phyloP scores from a whole-genome alignment of 2,888 invertebrate species.

The Agrilus biguttatus region DNA sequence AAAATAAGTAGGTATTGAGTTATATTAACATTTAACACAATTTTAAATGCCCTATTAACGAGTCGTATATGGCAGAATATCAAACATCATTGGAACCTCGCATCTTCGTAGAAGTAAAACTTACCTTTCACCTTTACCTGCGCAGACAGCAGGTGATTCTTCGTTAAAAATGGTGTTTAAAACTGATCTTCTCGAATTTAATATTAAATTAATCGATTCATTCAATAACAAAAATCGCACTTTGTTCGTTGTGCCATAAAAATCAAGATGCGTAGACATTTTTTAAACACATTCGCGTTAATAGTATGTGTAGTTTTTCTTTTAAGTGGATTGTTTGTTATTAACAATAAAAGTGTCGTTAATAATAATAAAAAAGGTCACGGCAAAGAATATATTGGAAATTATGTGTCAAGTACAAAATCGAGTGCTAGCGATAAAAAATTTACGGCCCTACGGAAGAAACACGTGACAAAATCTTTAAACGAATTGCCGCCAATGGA shows the following conservation, averaged over 20 bases:
- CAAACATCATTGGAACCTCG: background rate
- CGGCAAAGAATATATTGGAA: background rate
- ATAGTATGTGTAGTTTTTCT: conserved; percentile 3
- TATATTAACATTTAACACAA: no score
- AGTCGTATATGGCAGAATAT: no score
- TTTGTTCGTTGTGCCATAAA: no score
- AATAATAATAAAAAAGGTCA: background rate
- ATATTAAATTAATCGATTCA: no score
- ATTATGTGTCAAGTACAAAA: background rate
- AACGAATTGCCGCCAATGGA: conserved; percentile 34
- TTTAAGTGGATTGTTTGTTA: conserved; percentile 1
- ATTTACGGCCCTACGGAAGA: conserved; percentile 11
- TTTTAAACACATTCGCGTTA: conserved; percentile 2
- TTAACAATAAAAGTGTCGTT: background rate
- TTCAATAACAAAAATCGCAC: no score
- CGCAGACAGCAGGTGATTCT: background rate
- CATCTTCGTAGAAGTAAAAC: background rate
- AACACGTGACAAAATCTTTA: conserved; percentile 37
- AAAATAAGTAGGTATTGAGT: no score
- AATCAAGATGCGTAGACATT: background rate
- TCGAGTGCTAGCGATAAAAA: no score
- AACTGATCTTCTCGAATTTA: no score
- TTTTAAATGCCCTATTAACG: no score
- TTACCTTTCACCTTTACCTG: conserved; percentile 5
- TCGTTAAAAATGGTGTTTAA: no score